phyloP scores from a whole-genome alignment of 2,888 invertebrate genomes.

The Electrophaes corylata region DNA sequence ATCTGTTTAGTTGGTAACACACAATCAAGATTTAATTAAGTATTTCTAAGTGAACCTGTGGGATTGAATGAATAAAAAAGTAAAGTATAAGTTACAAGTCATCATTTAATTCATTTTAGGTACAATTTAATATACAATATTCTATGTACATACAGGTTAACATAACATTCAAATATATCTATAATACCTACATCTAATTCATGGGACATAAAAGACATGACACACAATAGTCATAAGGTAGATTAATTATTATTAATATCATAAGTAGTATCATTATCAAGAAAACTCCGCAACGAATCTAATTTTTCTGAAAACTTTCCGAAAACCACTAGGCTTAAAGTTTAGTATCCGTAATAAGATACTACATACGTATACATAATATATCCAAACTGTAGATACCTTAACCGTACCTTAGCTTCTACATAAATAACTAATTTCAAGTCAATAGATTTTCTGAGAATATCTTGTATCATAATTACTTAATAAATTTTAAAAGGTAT shows the following conservation, averaged over 20 bases:
- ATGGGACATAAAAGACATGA: constrained; percentile 49
- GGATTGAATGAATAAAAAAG: constrained; percentile 17
- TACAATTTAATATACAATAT: constrained; percentile 68
- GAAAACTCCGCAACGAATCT: constrained; percentile 25
- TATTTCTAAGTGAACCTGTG: background rate
- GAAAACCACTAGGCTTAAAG: constrained; percentile 12
- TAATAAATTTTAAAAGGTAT: constrained; percentile 43
- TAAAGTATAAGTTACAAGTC: constrained; percentile 45
- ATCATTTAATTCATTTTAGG: constrained; percentile 73
- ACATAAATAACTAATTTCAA: constrained; percentile 38
- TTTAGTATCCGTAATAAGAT: constrained; percentile 30
- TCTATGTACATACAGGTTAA: constrained; percentile 70
- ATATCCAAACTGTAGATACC: constrained; percentile 28
- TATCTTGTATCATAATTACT: constrained; percentile 28
- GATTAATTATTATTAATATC: constrained; percentile 27
- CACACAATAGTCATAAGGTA: constrained; percentile 55
- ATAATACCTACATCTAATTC: constrained; percentile 37
- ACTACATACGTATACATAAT: constrained; percentile 28
- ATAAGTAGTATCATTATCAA: constrained; percentile 26
- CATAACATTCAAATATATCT: constrained; percentile 39
- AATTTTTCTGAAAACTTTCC: constrained; percentile 22
- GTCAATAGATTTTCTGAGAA: constrained; percentile 34
- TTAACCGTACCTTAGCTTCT: constrained; percentile 21
- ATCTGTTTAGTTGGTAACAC: too few relatives aligned
- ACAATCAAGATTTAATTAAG: too few relatives aligned